phyloP scores from a whole-genome alignment of 2,888 invertebrate genomes.

The Mechanitis mazaeus region DNA sequence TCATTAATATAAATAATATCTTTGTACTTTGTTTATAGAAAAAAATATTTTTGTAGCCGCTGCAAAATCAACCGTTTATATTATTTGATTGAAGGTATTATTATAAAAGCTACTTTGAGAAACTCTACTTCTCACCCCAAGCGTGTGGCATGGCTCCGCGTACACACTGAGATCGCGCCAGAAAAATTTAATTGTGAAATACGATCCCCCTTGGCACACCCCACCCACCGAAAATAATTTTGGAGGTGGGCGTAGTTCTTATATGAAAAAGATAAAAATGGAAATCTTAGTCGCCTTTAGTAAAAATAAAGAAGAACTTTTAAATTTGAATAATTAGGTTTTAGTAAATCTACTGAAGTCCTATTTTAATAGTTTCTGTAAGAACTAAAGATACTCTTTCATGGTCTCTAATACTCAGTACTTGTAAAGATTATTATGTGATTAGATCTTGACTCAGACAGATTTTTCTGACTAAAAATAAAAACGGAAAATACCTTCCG shows the following conservation, averaged over 20 bases:
- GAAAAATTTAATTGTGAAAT: conserved; percentile 75
- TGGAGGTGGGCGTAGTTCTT: conserved; percentile 33
- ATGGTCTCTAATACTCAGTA: too few relatives aligned
- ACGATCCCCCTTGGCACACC: conserved; percentile 44
- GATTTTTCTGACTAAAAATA: too few relatives aligned
- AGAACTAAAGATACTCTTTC: too few relatives aligned
- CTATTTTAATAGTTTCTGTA: too few relatives aligned
- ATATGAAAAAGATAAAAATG: conserved; percentile 25
- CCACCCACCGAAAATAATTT: conserved; percentile 35
- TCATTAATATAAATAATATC: too few relatives aligned
- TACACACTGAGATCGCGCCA: conserved; percentile 66
- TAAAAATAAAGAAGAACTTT: conserved; percentile 6
- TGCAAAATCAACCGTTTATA: neutral
- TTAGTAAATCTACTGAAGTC: neutral
- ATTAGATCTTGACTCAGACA: too few relatives aligned
- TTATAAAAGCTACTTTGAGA: conserved; percentile 36
- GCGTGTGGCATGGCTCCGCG: conserved; percentile 56
- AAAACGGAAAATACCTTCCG: too few relatives aligned
- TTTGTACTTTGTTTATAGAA: too few relatives aligned
- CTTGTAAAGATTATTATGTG: too few relatives aligned
- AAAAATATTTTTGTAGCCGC: too few relatives aligned
- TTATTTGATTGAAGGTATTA: conserved; percentile 4
- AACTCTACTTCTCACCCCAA: conserved; percentile 43
- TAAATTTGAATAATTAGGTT: neutral
- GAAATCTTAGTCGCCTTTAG: conserved; percentile 10